Conservation (phyloP, 1,140 invertebrate species). For the Drosophila fuyamai region DNA sequence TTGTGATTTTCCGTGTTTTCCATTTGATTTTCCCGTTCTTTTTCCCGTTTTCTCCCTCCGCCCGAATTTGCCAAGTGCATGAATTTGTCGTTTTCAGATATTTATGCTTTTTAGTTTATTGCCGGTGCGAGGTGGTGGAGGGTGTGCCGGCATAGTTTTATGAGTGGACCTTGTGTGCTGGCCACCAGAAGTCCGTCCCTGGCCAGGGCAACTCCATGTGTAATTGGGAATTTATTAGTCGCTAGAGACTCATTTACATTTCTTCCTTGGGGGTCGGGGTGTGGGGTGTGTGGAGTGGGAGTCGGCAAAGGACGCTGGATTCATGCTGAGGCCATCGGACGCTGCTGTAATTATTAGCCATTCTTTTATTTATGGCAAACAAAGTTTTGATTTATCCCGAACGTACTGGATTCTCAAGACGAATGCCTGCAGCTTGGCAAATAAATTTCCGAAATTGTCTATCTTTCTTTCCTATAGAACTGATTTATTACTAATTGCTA, state of each 20-base stretch:
- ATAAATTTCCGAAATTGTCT: constrained; percentile 42
- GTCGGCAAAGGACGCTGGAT: constrained; percentile 1
- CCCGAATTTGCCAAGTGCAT: constrained; percentile 37
- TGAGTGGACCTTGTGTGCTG: constrained; percentile 53
- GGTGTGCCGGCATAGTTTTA: constrained; percentile 52
- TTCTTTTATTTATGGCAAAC: constrained; percentile 75
- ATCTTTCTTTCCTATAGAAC: constrained; percentile 3
- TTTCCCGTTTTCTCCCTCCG: constrained; percentile 19
- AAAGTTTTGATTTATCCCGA: constrained; percentile 70
- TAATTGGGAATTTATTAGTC: constrained; percentile 82
- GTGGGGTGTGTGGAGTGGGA: neutral
- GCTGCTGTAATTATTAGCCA: constrained; percentile 70
- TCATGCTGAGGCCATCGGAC: constrained; percentile 7
- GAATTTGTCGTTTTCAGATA: constrained; percentile 73
- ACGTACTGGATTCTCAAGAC: constrained; percentile 19
- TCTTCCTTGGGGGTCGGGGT: constrained; percentile 28
- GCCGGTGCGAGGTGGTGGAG: constrained; percentile 17
- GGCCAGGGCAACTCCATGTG: constrained; percentile 58
- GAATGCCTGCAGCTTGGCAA: constrained; percentile 21
- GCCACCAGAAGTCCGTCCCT: constrained; percentile 21
- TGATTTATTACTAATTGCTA: constrained; percentile 44
- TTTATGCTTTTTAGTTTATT: constrained; percentile 82
- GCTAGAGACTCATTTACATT: constrained; percentile 80
- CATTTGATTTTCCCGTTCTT: constrained; percentile 60
- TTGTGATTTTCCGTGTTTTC: constrained; percentile 74